Evolutionary conservation across 2,888 invertebrate species (phyloP).

Genomic region (Dolomedes plantarius): DNA sequence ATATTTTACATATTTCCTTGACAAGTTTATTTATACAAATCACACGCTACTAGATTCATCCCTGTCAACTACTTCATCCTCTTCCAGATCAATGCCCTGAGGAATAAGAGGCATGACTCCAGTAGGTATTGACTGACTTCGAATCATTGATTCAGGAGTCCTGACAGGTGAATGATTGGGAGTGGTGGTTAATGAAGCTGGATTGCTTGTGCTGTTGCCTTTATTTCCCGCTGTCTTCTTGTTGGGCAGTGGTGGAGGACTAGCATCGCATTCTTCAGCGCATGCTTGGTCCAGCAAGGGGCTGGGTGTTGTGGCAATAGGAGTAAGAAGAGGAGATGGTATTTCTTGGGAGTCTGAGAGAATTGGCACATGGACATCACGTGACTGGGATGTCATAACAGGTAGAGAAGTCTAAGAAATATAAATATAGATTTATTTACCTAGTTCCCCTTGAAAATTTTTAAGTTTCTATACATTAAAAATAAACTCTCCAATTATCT

Average conservation of each 20-base stretch:
- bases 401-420: slow-evolving; percentile 44
- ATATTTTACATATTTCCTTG: not conserved
- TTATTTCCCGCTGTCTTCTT: slow-evolving; percentile 24
- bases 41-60: slow-evolving; percentile 33
- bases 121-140: slow-evolving; percentile 52
- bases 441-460: too few species aligned
- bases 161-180: slow-evolving; percentile 53
- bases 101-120: slow-evolving; percentile 66
- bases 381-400: slow-evolving; percentile 17
- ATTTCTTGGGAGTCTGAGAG: slow-evolving; percentile 38
- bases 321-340: slow-evolving; percentile 15
- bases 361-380: slow-evolving; percentile 31
- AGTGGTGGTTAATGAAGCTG: slow-evolving; percentile 25
- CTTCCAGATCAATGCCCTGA: slow-evolving; percentile 33
- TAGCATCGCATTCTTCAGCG: not conserved
- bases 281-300: not conserved
- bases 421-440: not conserved
- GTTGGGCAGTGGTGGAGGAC: slow-evolving; percentile 46
- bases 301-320: slow-evolving; percentile 12
- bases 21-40: not conserved
- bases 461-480: too few species aligned
- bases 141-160: slow-evolving; percentile 58
- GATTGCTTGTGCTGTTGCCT: slow-evolving; percentile 21
- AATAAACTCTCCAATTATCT: too few species aligned
- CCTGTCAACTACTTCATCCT: slow-evolving; percentile 21